phyloP scores from a whole-genome alignment of 2,888 invertebrate genomes.

The Diaprepes abbreviatus region DNA sequence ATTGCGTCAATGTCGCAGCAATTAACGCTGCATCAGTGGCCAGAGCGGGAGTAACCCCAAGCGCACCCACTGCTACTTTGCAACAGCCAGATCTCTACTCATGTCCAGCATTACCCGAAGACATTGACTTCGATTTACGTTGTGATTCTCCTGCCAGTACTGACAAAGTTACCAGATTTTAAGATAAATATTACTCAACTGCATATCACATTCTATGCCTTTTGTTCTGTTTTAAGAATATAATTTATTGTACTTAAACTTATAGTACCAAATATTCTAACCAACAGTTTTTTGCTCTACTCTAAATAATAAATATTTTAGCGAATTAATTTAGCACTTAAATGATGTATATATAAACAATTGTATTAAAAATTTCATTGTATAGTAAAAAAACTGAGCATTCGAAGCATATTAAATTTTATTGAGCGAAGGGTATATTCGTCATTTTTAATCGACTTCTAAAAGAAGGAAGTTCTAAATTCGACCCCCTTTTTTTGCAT shows the following conservation, averaged over 20 bases:
- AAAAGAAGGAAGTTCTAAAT: too few species aligned
- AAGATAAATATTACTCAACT: constrained; percentile 28
- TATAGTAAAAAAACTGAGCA: too few species aligned
- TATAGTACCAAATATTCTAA: too few species aligned
- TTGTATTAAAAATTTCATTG: too few species aligned
- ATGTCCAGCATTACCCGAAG: constrained; percentile 59
- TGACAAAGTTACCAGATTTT: constrained; percentile 67
- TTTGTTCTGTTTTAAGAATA: not conserved
- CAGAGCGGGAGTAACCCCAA: constrained; percentile 53
- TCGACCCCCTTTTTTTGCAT: too few species aligned
- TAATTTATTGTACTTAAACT: not conserved
- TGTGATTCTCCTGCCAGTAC: constrained; percentile 57
- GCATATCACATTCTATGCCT: not conserved
- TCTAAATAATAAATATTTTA: too few species aligned
- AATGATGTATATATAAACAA: too few species aligned
- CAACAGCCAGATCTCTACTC: constrained; percentile 61
- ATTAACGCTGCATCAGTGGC: constrained; percentile 65
- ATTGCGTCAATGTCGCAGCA: constrained; percentile 72
- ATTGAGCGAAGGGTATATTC: too few species aligned
- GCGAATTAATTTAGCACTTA: too few species aligned
- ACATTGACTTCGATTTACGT: constrained; percentile 60
- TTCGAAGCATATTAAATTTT: too few species aligned
- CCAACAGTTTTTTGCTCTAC: too few species aligned
- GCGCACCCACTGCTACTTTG: constrained; percentile 37
- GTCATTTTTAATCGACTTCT: too few species aligned